Percentiles rank a stretch among this genome's conserved stretches.
Conservation (phyloP, 2,113 vertebrate species). For the Bubo blakistoni region DNA sequence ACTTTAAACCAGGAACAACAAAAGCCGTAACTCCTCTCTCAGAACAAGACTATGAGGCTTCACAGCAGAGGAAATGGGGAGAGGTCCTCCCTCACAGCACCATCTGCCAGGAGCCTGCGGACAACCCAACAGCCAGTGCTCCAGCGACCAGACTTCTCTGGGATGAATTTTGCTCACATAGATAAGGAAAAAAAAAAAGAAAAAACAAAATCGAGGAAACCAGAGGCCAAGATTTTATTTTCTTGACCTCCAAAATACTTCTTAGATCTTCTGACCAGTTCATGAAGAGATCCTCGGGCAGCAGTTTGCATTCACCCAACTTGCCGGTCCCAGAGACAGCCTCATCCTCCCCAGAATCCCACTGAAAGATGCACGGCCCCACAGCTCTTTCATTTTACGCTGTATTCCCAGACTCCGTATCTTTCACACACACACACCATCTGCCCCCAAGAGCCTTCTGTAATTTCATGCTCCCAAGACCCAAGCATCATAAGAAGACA, state of each 20-base stretch:
- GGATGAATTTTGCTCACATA: neutral
- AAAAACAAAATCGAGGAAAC: fast-evolving
- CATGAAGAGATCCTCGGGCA: neutral
- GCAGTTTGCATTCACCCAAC: fast-evolving
- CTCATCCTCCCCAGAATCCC: neutral
- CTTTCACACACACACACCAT: neutral
- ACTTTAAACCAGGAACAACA: neutral
- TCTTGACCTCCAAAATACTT: neutral
- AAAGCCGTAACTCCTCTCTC: neutral
- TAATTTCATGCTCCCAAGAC: neutral
- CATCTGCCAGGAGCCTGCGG: neutral
- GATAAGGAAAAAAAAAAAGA: fast-evolving
- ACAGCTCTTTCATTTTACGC: neutral
- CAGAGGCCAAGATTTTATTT: neutral
- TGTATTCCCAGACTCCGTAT: neutral
- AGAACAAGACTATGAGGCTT: neutral
- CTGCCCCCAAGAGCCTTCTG: neutral
- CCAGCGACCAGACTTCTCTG: neutral
- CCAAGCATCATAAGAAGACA: neutral
- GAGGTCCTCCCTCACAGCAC: neutral
- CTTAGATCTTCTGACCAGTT: neutral
- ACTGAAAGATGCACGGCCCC: neutral
- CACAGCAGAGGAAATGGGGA: neutral
- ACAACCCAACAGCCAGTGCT: neutral
- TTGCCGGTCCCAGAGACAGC: neutral